These are phyloP conservation scores for Chinchilla lanigera DNA, from an alignment of 2,113 vertebrate species.

Conservation along the genomic window DNA sequence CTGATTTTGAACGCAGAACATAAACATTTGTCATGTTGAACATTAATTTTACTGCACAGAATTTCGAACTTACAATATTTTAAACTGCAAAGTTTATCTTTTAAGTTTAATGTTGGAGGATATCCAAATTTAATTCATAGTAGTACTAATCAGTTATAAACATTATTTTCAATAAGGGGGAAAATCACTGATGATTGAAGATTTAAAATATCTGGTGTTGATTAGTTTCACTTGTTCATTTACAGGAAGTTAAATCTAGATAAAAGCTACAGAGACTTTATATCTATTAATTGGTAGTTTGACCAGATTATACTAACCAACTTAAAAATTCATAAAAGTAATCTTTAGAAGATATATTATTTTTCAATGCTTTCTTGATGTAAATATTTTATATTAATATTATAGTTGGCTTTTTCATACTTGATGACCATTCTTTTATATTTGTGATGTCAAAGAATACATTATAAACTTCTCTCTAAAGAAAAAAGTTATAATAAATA, in stretches of 20 bases:
- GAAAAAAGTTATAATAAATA: not conserved
- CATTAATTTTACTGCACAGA: not conserved
- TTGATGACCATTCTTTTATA: not conserved
- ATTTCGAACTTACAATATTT: not conserved
- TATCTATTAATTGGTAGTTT: not conserved
- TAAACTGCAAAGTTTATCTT: not conserved
- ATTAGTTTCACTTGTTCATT: conserved; percentile 29
- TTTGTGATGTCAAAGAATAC: not conserved
- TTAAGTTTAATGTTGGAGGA: not conserved
- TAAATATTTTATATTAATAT: not conserved
- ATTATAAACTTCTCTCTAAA: not conserved
- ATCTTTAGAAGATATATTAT: not conserved
- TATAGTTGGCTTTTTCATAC: not conserved
- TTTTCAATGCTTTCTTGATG: not conserved
- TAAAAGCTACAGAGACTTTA: not conserved
- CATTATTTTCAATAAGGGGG: not conserved
- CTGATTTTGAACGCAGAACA: not conserved
- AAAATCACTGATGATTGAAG: not conserved
- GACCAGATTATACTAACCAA: not conserved
- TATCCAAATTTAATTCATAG: not conserved
- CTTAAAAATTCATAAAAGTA: not conserved
- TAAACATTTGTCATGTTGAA: not conserved
- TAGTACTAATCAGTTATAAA: not conserved
- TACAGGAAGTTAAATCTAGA: not conserved
- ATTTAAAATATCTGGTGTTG: not conserved